Conservation (phyloP, 2,888 invertebrate genomes). For the Epinotia ramella region DNA sequence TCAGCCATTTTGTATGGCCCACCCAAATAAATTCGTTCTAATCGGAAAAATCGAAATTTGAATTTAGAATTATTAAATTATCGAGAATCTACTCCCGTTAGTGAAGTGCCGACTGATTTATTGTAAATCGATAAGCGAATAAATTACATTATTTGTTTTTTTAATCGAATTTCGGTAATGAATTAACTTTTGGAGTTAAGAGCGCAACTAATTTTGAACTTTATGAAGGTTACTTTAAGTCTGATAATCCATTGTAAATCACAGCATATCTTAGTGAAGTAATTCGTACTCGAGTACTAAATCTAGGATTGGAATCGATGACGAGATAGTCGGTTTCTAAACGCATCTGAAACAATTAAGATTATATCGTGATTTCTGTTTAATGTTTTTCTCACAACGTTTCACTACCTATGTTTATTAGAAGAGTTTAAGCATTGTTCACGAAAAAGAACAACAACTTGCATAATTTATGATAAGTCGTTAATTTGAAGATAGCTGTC, state of each 20-base stretch:
- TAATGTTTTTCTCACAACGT: conserved; percentile 8
- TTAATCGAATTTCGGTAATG: conserved; percentile 39
- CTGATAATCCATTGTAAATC: not conserved
- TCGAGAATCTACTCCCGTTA: conserved; percentile 47
- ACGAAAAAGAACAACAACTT: not conserved
- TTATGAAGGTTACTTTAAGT: not conserved
- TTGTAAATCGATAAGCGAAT: conserved; percentile 45
- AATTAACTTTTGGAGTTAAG: conserved; percentile 11
- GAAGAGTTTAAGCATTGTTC: not conserved
- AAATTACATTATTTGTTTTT: conserved; percentile 30
- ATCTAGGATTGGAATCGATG: conserved; percentile 33
- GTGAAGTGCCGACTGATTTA: conserved; percentile 44
- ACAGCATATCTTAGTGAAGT: conserved; percentile 7
- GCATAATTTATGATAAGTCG: no score
- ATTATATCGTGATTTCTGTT: conserved; percentile 28
- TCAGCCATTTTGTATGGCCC: conserved; percentile 55
- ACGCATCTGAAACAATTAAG: conserved; percentile 39
- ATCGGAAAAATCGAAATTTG: conserved; percentile 45
- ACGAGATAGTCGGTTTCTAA: conserved; percentile 36
- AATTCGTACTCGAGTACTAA: conserved; percentile 32
- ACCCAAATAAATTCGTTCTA: conserved; percentile 44
- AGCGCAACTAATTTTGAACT: not conserved
- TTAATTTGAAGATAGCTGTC: no score
- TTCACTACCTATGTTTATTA: not conserved
- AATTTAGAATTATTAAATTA: conserved; percentile 41